These are phyloP conservation scores for Chromobotia macracanthus DNA, from an alignment of 2,797 vertebrate species.

Conservation along the genomic window DNA sequence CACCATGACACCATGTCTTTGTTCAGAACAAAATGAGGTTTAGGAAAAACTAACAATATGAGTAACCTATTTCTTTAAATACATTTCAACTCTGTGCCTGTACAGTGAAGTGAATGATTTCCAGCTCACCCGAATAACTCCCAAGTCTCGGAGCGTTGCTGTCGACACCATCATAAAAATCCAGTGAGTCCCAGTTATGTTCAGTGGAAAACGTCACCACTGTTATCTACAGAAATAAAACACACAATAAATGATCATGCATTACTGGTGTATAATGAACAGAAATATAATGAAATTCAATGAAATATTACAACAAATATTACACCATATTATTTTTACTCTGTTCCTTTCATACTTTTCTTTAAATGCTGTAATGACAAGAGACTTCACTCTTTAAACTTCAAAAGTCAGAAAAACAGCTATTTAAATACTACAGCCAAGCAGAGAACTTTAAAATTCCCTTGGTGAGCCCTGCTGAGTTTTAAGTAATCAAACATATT, in stretches of 20 bases:
- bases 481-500: slow-evolving; percentile 17
- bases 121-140: slow-evolving; percentile 92
- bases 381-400: neutral
- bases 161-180: slow-evolving; percentile 95
- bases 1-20: neutral
- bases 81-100: neutral
- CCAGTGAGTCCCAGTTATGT: slow-evolving; percentile 98
- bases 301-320: no score
- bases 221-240: slow-evolving; percentile 81
- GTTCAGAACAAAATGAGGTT: neutral
- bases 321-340: neutral
- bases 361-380: neutral
- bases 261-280: neutral
- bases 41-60: neutral
- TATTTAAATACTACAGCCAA: slow-evolving; percentile 18
- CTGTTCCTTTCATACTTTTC: neutral
- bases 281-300: no score
- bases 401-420: neutral
- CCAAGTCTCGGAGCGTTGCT: slow-evolving; percentile 93
- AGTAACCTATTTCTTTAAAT: neutral
- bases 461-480: neutral
- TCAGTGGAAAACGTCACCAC: slow-evolving; percentile 96
- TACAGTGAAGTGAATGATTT: neutral
- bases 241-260: no score
- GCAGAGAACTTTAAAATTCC: slow-evolving; percentile 9